Conservation (phyloP, 2,797 vertebrate genomes). For the Phaenicophaeus curvirostris region DNA sequence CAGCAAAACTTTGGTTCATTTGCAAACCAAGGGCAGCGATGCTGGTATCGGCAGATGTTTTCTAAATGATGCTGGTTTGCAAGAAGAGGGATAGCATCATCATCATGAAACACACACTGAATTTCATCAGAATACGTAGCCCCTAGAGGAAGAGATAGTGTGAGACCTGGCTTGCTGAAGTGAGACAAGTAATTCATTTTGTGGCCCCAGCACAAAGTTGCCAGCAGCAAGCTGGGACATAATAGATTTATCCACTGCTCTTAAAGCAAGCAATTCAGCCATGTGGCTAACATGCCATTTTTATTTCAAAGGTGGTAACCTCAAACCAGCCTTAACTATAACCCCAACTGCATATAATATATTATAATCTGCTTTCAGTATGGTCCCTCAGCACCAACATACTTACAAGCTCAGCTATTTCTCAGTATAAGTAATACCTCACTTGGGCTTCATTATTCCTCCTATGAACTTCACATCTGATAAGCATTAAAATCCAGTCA, state of each 20-base stretch:
- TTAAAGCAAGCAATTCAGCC: neutral
- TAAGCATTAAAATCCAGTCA: neutral
- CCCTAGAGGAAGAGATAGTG: neutral
- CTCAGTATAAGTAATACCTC: neutral
- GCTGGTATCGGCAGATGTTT: neutral
- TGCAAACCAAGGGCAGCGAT: neutral
- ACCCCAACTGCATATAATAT: neutral
- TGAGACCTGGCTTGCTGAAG: neutral
- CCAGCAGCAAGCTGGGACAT: neutral
- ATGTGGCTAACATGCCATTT: neutral
- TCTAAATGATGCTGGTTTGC: neutral
- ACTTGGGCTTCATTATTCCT: neutral
- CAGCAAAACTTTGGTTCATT: fast-evolving
- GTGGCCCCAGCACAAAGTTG: neutral
- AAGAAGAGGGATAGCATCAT: neutral
- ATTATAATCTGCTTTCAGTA: neutral
- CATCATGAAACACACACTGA: neutral
- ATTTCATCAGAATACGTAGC: neutral
- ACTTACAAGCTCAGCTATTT: neutral
- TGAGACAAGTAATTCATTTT: neutral
- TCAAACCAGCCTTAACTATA: neutral
- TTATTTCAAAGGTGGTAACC: neutral
- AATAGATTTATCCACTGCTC: neutral
- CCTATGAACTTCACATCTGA: neutral
- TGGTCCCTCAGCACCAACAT: neutral